Evolutionary conservation across 2,113 vertebrate species (phyloP).

Genomic region (Drymodes brunneopygia): DNA sequence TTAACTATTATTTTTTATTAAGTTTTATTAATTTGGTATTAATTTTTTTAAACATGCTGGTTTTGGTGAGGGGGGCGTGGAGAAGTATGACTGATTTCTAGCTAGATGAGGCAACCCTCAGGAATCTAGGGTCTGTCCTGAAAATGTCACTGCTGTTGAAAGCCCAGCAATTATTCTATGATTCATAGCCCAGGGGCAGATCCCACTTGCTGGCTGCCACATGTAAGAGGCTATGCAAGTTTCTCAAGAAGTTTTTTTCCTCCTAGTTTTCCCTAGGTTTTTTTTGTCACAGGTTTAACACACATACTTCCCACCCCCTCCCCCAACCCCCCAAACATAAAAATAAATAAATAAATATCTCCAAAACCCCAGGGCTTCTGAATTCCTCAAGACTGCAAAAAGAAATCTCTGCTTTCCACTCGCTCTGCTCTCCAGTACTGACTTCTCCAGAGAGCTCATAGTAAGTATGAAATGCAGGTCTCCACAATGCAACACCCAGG

Average conservation of each 20-base stretch:
- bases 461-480: neutral
- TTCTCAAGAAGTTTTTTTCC: neutral
- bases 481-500: neutral
- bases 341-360: neutral
- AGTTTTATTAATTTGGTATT: neutral
- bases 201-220: neutral
- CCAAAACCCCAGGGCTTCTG: neutral
- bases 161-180: neutral
- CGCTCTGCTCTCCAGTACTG: neutral
- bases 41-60: neutral
- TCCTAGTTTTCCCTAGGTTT: neutral
- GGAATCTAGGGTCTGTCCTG: neutral
- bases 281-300: neutral
- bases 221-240: neutral
- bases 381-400: neutral
- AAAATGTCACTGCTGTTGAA: neutral
- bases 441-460: neutral
- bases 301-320: rapidly evolving
- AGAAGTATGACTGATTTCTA: neutral
- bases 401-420: neutral
- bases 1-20: neutral
- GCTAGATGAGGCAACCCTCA: neutral
- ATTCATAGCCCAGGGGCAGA: neutral
- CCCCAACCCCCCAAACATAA: neutral
- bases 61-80: neutral